Percentiles rank a stretch among this genome's conserved stretches.
Evolutionary conservation across 2,113 vertebrate genomes (phyloP).

Genomic region (Circaetus gallicus): DNA sequence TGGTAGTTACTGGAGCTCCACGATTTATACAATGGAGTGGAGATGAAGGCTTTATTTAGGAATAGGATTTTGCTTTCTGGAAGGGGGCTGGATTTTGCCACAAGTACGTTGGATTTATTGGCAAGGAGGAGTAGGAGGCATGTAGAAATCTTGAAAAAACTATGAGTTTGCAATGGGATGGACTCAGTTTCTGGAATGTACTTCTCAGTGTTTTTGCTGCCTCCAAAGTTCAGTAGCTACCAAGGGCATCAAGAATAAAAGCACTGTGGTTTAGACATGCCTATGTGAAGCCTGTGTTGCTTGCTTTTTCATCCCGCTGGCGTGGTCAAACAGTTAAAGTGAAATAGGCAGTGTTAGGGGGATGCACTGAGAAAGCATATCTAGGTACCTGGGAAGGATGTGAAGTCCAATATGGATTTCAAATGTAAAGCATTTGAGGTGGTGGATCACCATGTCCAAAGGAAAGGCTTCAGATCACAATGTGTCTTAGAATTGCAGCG

Average conservation of each 20-base stretch:
- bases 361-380: neutral
- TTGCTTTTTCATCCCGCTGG: neutral
- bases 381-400: neutral
- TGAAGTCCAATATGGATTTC: neutral
- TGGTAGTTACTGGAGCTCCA: neutral
- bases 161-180: neutral
- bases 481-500: neutral
- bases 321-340: neutral
- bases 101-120: neutral
- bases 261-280: neutral
- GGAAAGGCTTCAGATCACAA: neutral
- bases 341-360: neutral
- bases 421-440: neutral
- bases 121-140: neutral
- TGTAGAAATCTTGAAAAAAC: neutral
- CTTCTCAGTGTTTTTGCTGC: neutral
- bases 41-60: neutral
- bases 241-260: neutral
- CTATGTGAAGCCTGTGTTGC: neutral
- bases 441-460: neutral
- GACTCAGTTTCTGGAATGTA: neutral
- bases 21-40: neutral
- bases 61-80: neutral
- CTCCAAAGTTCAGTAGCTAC: neutral
- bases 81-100: neutral